Conservation (phyloP, 2,888 invertebrate genomes). For the Phalera bucephala region DNA sequence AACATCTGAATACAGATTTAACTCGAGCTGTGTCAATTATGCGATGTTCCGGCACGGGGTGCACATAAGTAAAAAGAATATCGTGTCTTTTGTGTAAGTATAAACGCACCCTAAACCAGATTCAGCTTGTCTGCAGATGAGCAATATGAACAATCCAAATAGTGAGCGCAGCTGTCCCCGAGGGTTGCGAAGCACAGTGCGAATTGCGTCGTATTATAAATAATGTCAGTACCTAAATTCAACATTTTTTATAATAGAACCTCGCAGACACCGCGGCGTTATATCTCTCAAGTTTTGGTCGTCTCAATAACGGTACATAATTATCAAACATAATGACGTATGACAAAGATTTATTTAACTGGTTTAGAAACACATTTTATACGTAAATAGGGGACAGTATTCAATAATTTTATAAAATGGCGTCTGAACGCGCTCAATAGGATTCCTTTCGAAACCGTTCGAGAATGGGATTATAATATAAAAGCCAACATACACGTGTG, state of each 20-base stretch:
- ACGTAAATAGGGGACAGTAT: conserved; percentile 25
- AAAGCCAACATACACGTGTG: conserved; percentile 30
- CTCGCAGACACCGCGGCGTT: conserved; percentile 1
- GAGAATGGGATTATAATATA: conserved; percentile 28
- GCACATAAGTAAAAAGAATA: conserved; percentile 8
- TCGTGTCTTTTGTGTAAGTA: conserved; percentile 13
- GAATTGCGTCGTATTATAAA: conserved; percentile 16
- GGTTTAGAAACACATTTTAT: conserved; percentile 27
- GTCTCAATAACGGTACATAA: not conserved
- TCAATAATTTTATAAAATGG: conserved; percentile 31
- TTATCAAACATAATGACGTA: not conserved
- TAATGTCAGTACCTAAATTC: conserved; percentile 12
- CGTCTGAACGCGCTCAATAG: conserved; percentile 23
- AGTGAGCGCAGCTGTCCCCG: conserved; percentile 28
- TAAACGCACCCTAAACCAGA: conserved; percentile 14
- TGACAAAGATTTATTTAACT: conserved; percentile 9
- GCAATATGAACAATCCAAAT: conserved; percentile 18
- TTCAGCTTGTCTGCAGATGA: conserved; percentile 22
- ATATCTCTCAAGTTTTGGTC: conserved; percentile 5
- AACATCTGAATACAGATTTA: conserved; percentile 18
- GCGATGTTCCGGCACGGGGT: conserved; percentile 11
- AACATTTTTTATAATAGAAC: conserved; percentile 7
- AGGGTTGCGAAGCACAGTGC: conserved; percentile 6
- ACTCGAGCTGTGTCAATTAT: conserved; percentile 21
- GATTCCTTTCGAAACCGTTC: conserved; percentile 30